phyloP scores from a whole-genome alignment of 2,113 vertebrate species.

The Cyanoderma ruficeps region DNA sequence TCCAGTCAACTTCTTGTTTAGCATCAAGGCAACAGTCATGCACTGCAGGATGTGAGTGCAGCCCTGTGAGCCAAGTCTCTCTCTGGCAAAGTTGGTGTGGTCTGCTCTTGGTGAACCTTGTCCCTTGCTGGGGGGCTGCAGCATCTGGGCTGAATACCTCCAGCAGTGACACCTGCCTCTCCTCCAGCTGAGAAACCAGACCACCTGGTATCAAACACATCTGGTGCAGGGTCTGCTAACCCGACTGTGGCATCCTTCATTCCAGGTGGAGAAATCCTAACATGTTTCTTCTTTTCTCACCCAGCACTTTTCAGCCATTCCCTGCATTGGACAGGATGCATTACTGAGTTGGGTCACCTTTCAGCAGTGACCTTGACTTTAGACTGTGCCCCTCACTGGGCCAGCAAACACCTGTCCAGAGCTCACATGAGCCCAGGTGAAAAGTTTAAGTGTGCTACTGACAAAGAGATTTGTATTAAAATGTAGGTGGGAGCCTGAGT shows the following conservation, averaged over 20 bases:
- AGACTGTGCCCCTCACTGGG: not conserved
- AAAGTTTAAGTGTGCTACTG: not conserved
- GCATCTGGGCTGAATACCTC: not conserved
- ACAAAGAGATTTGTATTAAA: not conserved
- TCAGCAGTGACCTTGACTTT: not conserved
- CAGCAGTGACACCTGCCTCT: not conserved
- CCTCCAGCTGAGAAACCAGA: not conserved
- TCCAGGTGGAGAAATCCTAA: not conserved
- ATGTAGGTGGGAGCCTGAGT: not conserved
- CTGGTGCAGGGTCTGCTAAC: not conserved
- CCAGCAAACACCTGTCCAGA: not conserved
- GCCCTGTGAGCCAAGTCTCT: accelerated
- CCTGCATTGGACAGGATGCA: not conserved
- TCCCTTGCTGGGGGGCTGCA: not conserved
- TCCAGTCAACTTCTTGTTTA: not conserved
- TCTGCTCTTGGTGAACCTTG: accelerated
- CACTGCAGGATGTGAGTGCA: accelerated
- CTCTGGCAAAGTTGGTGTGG: accelerated
- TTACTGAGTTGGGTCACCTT: not conserved
- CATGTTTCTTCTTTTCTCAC: accelerated
- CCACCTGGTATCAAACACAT: not conserved
- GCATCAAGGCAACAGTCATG: not conserved
- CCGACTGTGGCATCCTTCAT: accelerated
- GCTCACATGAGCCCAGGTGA: not conserved
- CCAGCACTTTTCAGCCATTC: not conserved